phyloP scores from a whole-genome alignment of 2,888 invertebrate genomes.

The Phania funesta region DNA sequence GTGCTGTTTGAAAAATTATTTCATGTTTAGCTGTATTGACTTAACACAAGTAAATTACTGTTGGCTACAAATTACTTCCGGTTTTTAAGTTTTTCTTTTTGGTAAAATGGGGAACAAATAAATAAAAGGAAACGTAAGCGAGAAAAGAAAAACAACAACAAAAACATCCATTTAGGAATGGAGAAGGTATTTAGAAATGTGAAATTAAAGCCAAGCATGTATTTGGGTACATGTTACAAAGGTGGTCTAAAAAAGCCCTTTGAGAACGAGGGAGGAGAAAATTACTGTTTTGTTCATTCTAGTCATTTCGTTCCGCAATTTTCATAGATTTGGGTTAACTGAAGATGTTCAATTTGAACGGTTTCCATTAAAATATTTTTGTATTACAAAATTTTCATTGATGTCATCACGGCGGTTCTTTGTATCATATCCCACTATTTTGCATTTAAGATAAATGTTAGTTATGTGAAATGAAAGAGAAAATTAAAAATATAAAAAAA shows the following conservation, averaged over 20 bases:
- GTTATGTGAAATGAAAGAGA: too few relatives aligned
- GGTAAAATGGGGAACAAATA: background rate
- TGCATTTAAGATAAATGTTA: too few relatives aligned
- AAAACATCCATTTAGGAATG: constrained; percentile 38
- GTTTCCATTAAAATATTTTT: too few relatives aligned
- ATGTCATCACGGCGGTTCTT: too few relatives aligned
- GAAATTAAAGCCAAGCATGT: background rate
- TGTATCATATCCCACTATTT: too few relatives aligned
- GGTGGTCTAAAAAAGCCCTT: background rate
- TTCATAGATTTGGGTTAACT: too few relatives aligned
- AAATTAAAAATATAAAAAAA: too few relatives aligned
- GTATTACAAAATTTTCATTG: too few relatives aligned
- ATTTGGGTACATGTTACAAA: background rate
- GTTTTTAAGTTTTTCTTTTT: constrained; percentile 66
- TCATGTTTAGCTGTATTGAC: constrained; percentile 55
- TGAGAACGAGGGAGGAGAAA: too few relatives aligned
- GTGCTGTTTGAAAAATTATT: constrained; percentile 1
- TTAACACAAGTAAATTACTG: constrained; percentile 71
- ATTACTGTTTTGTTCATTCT: too few relatives aligned
- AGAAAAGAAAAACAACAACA: constrained; percentile 15
- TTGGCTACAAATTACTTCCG: constrained; percentile 78
- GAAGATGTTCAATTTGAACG: too few relatives aligned
- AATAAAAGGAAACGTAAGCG: background rate
- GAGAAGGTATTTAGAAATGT: constrained; percentile 30
- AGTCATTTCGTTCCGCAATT: too few relatives aligned